Percentiles rank a stretch among this genome's conserved stretches.
Evolutionary conservation across 1,140 invertebrate species (phyloP).

Genomic region (Sminthurinus signatus): DNA sequence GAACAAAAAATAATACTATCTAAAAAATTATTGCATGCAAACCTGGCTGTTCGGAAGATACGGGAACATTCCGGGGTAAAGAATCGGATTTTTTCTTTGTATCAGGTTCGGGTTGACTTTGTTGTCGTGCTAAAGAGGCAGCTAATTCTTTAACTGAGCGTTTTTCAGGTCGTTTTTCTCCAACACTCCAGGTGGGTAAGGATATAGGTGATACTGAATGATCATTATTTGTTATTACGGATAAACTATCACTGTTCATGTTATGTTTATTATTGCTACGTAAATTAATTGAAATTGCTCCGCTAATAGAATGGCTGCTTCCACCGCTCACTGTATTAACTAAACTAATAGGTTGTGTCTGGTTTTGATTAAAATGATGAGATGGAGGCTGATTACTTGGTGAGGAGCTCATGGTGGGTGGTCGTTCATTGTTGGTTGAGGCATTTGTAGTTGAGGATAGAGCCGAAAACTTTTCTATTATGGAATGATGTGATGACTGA

Average conservation of each 20-base stretch:
- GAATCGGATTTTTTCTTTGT: constrained; percentile 34
- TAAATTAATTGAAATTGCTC: constrained; percentile 22
- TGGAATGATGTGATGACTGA: constrained; percentile 19
- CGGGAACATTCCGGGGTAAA: constrained; percentile 30
- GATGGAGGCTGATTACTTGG: constrained; percentile 20
- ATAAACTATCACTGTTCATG: constrained; percentile 14
- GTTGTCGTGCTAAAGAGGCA: constrained; percentile 32
- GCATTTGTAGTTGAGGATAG: not conserved
- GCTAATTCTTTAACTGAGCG: constrained; percentile 38
- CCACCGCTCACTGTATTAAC: constrained; percentile 5
- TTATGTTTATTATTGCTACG: constrained; percentile 16
- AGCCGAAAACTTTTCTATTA: constrained; percentile 15
- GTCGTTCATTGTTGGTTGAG: constrained; percentile 7
- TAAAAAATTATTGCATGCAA: constrained; percentile 34
- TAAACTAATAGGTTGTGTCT: constrained; percentile 8
- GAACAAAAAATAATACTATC: constrained; percentile 1
- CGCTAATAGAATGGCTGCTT: constrained; percentile 18
- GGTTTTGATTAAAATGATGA: constrained; percentile 10
- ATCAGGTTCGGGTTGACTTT: constrained; percentile 19
- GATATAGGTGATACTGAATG: constrained; percentile 27
- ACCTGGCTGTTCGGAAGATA: constrained; percentile 35
- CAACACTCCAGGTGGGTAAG: constrained; percentile 27
- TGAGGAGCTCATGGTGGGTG: constrained; percentile 13
- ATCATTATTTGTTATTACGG: not conserved
- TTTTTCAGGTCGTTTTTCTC: constrained; percentile 20